These are phyloP conservation scores for Ptycholaimellus sp. DNA, from an alignment of 2,888 invertebrate genomes.

Conservation along the genomic window DNA sequence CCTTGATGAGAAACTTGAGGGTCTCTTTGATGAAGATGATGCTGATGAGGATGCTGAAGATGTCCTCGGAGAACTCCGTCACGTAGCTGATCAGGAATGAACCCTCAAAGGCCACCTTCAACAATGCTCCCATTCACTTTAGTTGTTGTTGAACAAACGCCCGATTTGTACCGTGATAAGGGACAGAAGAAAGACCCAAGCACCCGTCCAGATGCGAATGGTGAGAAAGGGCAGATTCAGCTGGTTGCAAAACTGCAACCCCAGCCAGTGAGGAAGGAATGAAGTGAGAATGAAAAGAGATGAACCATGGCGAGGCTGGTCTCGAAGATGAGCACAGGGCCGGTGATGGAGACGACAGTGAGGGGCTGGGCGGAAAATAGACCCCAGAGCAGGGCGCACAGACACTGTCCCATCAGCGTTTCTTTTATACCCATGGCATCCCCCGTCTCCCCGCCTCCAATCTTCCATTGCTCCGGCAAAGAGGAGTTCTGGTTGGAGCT, in stretches of 20 bases:
- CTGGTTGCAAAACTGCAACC: constrained; percentile 46
- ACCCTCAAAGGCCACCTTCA: no score
- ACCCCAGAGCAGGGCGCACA: constrained; percentile 65
- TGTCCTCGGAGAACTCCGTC: constrained; percentile 91
- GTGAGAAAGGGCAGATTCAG: constrained; percentile 58
- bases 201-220: constrained; percentile 65
- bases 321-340: constrained; percentile 76
- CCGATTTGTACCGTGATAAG: constrained; percentile 52
- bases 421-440: constrained; percentile 76
- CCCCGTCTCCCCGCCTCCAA: constrained; percentile 55
- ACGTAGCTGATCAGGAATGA: no score
- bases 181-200: constrained; percentile 68
- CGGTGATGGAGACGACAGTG: constrained; percentile 79
- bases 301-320: constrained; percentile 57
- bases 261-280: no score
- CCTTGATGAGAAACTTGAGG: constrained; percentile 52
- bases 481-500: no score
- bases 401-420: constrained; percentile 52
- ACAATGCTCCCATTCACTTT: no score
- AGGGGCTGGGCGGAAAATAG: constrained; percentile 70
- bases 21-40: constrained; percentile 79
- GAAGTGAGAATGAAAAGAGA: no score
- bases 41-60: constrained; percentile 87
- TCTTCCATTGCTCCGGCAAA: no score
- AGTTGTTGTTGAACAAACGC: no score